Conservation (phyloP, 2,113 vertebrate species). For the Acanthochromis polyacanthus region DNA sequence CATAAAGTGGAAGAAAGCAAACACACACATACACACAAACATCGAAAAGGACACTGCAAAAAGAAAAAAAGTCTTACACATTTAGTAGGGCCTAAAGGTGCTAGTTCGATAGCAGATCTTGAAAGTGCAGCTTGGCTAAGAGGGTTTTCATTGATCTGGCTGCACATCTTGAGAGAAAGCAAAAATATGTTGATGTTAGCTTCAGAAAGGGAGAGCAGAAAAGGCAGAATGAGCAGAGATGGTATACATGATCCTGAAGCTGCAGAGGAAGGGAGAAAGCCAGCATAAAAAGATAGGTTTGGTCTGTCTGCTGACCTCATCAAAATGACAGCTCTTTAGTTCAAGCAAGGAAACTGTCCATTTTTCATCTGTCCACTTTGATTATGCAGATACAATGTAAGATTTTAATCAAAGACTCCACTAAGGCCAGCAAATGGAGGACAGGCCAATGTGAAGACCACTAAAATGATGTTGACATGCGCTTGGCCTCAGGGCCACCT, state of each 20-base stretch:
- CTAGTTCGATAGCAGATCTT: slow-evolving; percentile 60
- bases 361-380: background rate
- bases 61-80: slow-evolving; percentile 40
- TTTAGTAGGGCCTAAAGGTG: slow-evolving; percentile 50
- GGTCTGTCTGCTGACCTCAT: too few relatives aligned
- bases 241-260: background rate
- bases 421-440: background rate
- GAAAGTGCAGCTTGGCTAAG: slow-evolving; percentile 52
- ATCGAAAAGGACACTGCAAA: background rate
- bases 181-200: slow-evolving; percentile 54
- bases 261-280: background rate
- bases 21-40: background rate
- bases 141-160: slow-evolving; percentile 69
- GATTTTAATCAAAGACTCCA: background rate
- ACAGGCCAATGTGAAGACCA: background rate
- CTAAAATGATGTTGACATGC: background rate
- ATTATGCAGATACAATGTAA: background rate
- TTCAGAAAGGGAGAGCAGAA: slow-evolving; percentile 20
- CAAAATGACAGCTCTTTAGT: background rate
- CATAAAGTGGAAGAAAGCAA: background rate
- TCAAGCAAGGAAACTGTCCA: background rate
- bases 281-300: background rate
- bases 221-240: background rate
- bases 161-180: slow-evolving; percentile 59
- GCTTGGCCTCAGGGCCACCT: too few relatives aligned